Conservation (phyloP, 2,888 invertebrate genomes). For the Dryococelus australis region DNA sequence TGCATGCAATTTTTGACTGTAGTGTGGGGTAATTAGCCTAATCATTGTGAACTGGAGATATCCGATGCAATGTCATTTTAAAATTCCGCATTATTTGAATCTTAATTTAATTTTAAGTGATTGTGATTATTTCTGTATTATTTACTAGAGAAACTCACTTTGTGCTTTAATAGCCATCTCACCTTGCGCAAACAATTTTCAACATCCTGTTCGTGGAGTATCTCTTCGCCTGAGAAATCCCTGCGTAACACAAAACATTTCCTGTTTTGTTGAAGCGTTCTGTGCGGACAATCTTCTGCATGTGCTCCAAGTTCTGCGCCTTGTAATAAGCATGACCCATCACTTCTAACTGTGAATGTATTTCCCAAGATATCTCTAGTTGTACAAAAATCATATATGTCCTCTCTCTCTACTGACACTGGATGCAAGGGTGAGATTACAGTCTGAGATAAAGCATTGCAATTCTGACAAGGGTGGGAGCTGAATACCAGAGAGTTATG, state of each 20-base stretch:
- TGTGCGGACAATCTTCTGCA: neutral
- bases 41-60: too few species aligned
- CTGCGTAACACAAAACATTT: conserved; percentile 3
- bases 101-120: too few species aligned
- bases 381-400: neutral
- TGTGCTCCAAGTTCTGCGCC: neutral
- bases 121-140: too few species aligned
- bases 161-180: neutral
- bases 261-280: neutral
- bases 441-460: neutral
- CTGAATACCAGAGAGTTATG: neutral
- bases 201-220: neutral
- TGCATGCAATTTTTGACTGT: too few species aligned
- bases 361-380: neutral
- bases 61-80: too few species aligned
- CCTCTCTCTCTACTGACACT: neutral
- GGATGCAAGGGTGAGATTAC: neutral
- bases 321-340: neutral
- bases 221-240: neutral
- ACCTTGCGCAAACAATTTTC: neutral
- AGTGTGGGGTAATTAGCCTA: too few species aligned
- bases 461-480: neutral
- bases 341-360: neutral
- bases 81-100: too few species aligned
- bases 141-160: too few species aligned